Evolutionary conservation across 1,140 invertebrate genomes (phyloP).

Genomic region (Conus betulinus): DNA sequence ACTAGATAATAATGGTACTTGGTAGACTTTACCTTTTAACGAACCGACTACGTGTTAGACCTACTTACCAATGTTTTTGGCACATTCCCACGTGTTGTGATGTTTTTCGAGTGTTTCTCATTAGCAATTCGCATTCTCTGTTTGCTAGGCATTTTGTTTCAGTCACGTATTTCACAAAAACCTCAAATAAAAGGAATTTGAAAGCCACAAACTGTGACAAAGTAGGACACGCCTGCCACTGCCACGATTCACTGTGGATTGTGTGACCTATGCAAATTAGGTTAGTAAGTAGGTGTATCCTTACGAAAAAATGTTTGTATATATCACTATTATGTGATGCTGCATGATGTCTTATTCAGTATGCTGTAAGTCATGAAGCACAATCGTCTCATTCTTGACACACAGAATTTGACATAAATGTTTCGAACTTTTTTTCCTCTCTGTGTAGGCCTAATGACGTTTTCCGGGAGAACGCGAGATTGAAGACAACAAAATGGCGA

Average conservation of each 20-base stretch:
- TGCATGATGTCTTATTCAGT: too few species aligned
- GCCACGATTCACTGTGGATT: conserved; percentile 31
- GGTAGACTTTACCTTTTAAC: too few species aligned
- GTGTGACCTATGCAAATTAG: conserved; percentile 25
- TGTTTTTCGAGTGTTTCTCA: conserved; percentile 98
- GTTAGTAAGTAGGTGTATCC: conserved; percentile 6
- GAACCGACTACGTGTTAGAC: too few species aligned
- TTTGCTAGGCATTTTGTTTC: conserved; percentile 88
- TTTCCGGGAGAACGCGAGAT: not conserved
- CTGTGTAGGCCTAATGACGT: not conserved
- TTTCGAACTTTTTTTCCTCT: not conserved
- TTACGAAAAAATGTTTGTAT: not conserved
- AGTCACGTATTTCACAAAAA: not conserved
- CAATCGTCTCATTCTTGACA: not conserved
- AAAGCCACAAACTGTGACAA: not conserved
- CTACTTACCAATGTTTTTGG: conserved; percentile 94
- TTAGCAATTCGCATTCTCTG: conserved; percentile 99
- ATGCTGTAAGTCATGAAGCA: not conserved
- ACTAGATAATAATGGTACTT: not conserved
- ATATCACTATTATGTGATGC: not conserved
- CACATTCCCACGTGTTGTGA: conserved; percentile 95
- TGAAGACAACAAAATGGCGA: conserved; percentile 55
- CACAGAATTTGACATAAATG: not conserved
- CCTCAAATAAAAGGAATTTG: not conserved
- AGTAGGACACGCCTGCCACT: not conserved